phyloP scores from a whole-genome alignment of 2,797 vertebrate species.

The Cyclopterus lumpus region DNA sequence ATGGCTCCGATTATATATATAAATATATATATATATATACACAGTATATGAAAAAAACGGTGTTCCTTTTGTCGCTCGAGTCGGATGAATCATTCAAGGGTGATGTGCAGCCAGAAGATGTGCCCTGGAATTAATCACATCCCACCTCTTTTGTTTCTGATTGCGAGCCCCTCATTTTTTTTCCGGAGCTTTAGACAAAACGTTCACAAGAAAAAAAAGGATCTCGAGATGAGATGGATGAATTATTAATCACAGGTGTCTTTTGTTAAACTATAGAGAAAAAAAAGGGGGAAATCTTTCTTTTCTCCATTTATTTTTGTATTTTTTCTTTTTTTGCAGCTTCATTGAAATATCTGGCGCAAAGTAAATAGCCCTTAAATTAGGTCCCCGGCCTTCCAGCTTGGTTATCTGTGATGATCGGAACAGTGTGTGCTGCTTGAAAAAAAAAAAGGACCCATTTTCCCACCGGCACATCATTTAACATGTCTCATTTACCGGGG shows the following conservation, averaged over 20 bases:
- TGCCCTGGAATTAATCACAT: constrained; percentile 61
- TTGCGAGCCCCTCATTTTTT: constrained; percentile 36
- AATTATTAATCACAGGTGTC: constrained; percentile 59
- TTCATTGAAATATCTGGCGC: constrained; percentile 66
- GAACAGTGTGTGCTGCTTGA: constrained; percentile 76
- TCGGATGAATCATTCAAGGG: constrained; percentile 63
- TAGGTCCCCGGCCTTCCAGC: constrained; percentile 75
- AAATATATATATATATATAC: too few species aligned
- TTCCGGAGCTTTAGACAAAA: constrained; percentile 24
- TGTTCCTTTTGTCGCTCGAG: constrained; percentile 39
- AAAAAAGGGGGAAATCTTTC: constrained; percentile 24
- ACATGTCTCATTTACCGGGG: constrained; percentile 80
- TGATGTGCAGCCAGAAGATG: constrained; percentile 53
- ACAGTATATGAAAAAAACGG: constrained; percentile 49
- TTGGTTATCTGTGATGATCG: constrained; percentile 80
- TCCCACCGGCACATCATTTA: constrained; percentile 77
- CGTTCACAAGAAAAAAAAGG: constrained; percentile 32
- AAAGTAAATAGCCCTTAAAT: constrained; percentile 82
- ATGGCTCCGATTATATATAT: constrained; percentile 54
- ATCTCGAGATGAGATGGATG: constrained; percentile 46
- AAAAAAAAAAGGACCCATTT: constrained; percentile 71
- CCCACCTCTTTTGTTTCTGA: constrained; percentile 53
- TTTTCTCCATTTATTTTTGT: constrained; percentile 10
- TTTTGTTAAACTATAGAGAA: constrained; percentile 42
- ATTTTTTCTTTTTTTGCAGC: constrained; percentile 45